Base-by-base conservation (phyloP, 2,797 vertebrate genomes). In the Smutsia gigantea region DNA sequence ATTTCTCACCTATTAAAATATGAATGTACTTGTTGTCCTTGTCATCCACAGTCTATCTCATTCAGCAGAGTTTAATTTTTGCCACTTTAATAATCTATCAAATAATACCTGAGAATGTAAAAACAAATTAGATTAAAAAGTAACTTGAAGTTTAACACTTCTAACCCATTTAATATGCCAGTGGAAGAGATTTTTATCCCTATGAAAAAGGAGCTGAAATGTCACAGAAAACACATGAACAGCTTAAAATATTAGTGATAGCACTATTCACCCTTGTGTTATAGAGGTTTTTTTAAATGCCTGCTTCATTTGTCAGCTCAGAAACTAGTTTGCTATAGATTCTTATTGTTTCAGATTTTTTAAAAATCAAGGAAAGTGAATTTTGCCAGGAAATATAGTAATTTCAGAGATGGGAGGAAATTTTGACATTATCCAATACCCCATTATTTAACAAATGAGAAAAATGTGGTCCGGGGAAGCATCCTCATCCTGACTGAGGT, bases 311-410 rank as follows among this genome's bases (percentile, higher is more conserved):
- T 88, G n/a, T 71, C 94, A 51, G 11, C 77, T 93, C 93, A 92
- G 86, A 95, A 71, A 95, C 18, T 96, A 53, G 69, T 89, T 74
- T 77, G 0, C 25, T 87, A 68, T 5, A 63, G 1, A 31, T 93
- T 97, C 57, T 92, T 77, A 34, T 86, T 75, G 69, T 85, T 88
- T 93, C 57, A 90, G 31, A 14, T 94, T 61, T 42, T 46, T 96
- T 90, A 39, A 95, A 25, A 87, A 53, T 68, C 37, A 68, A 72
- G 15, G 27, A 49, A 55, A 75, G 2, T 86, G 13, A 91, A 69
- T 90, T 88, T 95, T 34, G 23, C 74, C 71, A 91, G 94, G 84
- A 94, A 90, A 94, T 92, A 66, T 74, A 97, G 51, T 84, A 72
- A 87, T 88, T 90, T 95, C 49, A 91, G 63, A 82, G 21, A 71